These are phyloP conservation scores for Anaspis maculata DNA, from an alignment of 2,888 invertebrate genomes.

Conservation along the genomic window DNA sequence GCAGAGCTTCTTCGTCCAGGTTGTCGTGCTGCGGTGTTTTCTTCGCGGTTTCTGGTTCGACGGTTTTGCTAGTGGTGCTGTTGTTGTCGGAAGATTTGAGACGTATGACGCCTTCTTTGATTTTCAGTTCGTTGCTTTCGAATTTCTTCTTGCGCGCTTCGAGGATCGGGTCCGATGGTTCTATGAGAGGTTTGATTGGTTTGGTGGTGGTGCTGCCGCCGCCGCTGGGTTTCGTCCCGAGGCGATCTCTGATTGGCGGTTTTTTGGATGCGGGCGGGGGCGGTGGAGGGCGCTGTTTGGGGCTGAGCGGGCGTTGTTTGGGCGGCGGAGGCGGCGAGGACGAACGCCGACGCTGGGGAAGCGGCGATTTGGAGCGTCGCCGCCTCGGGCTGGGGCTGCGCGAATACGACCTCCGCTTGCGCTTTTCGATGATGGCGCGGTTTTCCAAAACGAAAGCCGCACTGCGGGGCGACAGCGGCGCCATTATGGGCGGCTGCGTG, in stretches of 20 bases:
- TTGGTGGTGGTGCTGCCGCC: slow-evolving; percentile 2
- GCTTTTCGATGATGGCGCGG: slow-evolving; percentile 39
- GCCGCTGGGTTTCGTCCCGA: slow-evolving; percentile 9
- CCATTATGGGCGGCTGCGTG: slow-evolving; percentile 27
- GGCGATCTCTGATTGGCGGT: slow-evolving; percentile 7
- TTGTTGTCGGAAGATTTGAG: no score
- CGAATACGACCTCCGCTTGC: slow-evolving; percentile 39
- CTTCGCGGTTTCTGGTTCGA: slow-evolving; percentile 6
- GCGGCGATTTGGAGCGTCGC: slow-evolving; percentile 26
- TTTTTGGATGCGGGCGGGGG: no score
- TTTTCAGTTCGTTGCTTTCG: slow-evolving; percentile 43
- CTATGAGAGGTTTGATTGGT: not conserved
- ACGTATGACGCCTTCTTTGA: slow-evolving; percentile 44
- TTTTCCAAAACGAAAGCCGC: slow-evolving; percentile 42
- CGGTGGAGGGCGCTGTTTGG: not conserved
- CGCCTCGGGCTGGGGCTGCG: slow-evolving; percentile 35
- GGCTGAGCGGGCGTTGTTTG: no score
- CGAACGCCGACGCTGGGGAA: slow-evolving; percentile 15
- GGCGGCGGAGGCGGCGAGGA: slow-evolving; percentile 14
- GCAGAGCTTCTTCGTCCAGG: slow-evolving; percentile 23
- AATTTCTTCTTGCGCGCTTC: slow-evolving; percentile 48
- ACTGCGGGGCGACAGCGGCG: slow-evolving; percentile 40
- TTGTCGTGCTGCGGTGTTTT: slow-evolving; percentile 9
- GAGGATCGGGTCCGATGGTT: slow-evolving; percentile 37
- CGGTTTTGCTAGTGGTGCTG: slow-evolving; percentile 19